Conservation (phyloP, 2,113 vertebrate species). For the Gracilinanus agilis region DNA sequence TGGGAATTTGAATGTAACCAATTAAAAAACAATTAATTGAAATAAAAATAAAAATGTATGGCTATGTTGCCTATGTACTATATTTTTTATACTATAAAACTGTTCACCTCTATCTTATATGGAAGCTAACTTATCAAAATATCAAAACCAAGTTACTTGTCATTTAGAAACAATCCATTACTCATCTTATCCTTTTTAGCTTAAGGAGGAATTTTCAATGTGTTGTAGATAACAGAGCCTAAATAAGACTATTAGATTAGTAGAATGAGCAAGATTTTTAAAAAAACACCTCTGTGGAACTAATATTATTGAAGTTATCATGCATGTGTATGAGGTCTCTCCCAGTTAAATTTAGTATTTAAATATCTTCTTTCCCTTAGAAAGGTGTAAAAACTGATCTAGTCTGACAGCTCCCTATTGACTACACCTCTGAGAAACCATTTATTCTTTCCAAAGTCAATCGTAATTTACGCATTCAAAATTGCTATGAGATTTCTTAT, state of each 20-base stretch:
- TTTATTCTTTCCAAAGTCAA: slow-evolving; percentile 80
- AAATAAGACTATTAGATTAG: background rate
- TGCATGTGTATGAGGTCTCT: slow-evolving; percentile 62
- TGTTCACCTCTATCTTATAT: slow-evolving; percentile 11
- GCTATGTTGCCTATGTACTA: background rate
- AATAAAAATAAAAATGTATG: background rate
- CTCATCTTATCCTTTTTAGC: background rate
- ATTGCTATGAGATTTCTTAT: slow-evolving; percentile 75
- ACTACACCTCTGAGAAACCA: slow-evolving; percentile 72
- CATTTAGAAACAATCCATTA: background rate
- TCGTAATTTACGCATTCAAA: slow-evolving; percentile 78
- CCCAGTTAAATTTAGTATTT: slow-evolving; percentile 78
- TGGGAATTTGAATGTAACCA: too few relatives aligned
- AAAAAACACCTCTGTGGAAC: slow-evolving; percentile 37
- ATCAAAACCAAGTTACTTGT: slow-evolving; percentile 47
- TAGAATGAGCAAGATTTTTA: background rate
- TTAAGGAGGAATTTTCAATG: slow-evolving; percentile 5
- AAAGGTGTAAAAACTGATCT: slow-evolving; percentile 76
- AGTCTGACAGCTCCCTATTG: slow-evolving; percentile 73
- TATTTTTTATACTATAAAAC: background rate
- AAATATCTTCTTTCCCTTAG: slow-evolving; percentile 77
- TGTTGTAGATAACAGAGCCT: background rate
- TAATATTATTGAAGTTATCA: slow-evolving; percentile 68
- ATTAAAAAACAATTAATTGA: too few relatives aligned
- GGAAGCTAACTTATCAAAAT: slow-evolving; percentile 34